A percentile compares a stretch with the other conserved stretches of the same genome.
Conservation (phyloP, 2,113 vertebrate species). For the Indicator maculatus region DNA sequence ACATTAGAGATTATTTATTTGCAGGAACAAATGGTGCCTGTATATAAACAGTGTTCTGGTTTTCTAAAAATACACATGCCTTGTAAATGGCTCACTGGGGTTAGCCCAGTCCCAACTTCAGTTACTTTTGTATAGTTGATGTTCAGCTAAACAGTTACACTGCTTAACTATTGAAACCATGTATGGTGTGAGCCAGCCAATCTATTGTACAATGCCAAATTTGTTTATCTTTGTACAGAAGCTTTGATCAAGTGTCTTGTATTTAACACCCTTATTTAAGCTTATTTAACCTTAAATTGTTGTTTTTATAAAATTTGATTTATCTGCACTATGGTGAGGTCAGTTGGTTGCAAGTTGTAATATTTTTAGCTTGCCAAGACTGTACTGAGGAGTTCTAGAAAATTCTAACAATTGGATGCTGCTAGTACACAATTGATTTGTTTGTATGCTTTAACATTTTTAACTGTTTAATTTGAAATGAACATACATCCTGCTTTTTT, state of each 20-base stretch:
- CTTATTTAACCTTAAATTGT: constrained; percentile 95
- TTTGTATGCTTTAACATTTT: constrained; percentile 93
- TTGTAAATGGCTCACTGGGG: constrained; percentile 87
- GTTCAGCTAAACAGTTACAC: constrained; percentile 75
- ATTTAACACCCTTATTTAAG: constrained; percentile 98
- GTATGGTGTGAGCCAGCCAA: constrained; percentile 76
- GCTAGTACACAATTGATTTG: constrained; percentile 88
- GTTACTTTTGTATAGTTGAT: constrained; percentile 75
- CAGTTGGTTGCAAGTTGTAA: constrained; percentile 84
- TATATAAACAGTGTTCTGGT: constrained; percentile 86
- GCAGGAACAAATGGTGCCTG: constrained; percentile 91
- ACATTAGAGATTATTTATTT: constrained; percentile 88
- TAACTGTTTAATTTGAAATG: constrained; percentile 88
- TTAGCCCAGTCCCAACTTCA: constrained; percentile 57
- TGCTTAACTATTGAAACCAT: constrained; percentile 51
- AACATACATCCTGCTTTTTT: constrained; percentile 87
- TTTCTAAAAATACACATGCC: constrained; percentile 82
- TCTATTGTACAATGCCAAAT: constrained; percentile 87
- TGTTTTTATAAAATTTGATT: constrained; percentile 89
- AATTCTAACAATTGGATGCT: constrained; percentile 93
- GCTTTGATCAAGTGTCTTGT: constrained; percentile 92
- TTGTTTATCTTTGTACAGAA: constrained; percentile 92
- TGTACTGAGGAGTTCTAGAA: constrained; percentile 78
- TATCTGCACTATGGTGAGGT: constrained; percentile 84
- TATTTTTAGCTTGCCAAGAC: constrained; percentile 81